These are phyloP conservation scores for Tigriopus californicus DNA, from an alignment of 2,888 invertebrate species.

Conservation along the genomic window DNA sequence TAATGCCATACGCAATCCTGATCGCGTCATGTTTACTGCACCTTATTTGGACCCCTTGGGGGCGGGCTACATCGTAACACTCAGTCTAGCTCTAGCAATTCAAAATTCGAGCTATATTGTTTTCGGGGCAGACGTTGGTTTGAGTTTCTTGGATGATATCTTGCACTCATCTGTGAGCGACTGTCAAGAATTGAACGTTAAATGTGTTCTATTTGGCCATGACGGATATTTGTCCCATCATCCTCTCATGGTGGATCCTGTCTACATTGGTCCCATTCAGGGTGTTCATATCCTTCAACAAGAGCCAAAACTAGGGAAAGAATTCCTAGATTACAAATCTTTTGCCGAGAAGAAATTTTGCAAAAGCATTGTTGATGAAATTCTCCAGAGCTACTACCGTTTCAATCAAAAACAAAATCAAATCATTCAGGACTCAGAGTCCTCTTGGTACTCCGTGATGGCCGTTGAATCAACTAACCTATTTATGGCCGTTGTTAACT, in stretches of 20 bases:
- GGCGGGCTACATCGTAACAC: slow-evolving; percentile 12
- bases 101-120: neutral
- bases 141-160: slow-evolving; percentile 11
- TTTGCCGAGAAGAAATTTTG: slow-evolving; percentile 5
- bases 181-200: neutral
- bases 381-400: slow-evolving; percentile 1
- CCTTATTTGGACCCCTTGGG: slow-evolving; percentile 6
- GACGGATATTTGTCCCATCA: slow-evolving; percentile 7
- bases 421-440: neutral
- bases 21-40: neutral
- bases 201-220: slow-evolving; percentile 14
- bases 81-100: neutral
- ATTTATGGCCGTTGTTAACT: slow-evolving; percentile 1
- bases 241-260: neutral
- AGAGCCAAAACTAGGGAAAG: neutral
- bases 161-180: neutral
- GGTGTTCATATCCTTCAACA: slow-evolving; percentile 4
- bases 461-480: neutral
- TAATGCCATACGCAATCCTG: neutral
- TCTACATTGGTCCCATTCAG: neutral
- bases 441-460: neutral
- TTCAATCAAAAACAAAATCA: neutral
- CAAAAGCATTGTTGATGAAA: neutral
- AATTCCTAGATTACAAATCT: neutral
- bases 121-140: neutral